phyloP scores from a whole-genome alignment of 1,140 invertebrate species.

The Oryctes rhinoceros region DNA sequence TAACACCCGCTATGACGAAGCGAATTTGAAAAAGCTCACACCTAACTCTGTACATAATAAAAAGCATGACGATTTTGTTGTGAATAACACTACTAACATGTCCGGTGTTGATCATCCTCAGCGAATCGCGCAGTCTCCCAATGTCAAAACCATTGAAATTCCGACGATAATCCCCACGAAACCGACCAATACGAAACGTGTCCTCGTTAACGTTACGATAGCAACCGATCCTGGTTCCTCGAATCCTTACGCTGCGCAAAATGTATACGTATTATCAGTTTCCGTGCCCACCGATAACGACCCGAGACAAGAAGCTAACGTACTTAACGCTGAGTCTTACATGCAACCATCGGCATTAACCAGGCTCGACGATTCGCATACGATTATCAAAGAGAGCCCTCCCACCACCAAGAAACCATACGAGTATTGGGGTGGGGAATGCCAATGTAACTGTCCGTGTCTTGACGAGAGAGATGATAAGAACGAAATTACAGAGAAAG shows the following conservation, averaged over 20 bases:
- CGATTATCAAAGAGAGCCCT: conserved; percentile 44
- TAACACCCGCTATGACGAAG: neutral
- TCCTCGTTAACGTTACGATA: conserved; percentile 80
- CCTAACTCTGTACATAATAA: conserved; percentile 35
- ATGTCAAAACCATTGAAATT: conserved; percentile 55
- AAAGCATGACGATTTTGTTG: conserved; percentile 30
- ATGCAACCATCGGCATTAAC: conserved; percentile 57
- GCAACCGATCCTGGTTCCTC: conserved; percentile 68
- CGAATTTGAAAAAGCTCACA: conserved; percentile 31
- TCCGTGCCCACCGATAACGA: conserved; percentile 72
- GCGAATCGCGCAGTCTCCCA: conserved; percentile 44
- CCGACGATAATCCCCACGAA: conserved; percentile 47
- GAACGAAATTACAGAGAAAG: conserved; percentile 53
- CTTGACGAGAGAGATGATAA: conserved; percentile 50
- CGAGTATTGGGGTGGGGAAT: conserved; percentile 68
- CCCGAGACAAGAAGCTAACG: conserved; percentile 64
- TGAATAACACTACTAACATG: conserved; percentile 37
- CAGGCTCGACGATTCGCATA: conserved; percentile 45
- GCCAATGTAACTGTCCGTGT: conserved; percentile 76
- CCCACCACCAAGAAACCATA: conserved; percentile 54
- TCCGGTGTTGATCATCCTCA: conserved; percentile 40
- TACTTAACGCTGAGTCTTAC: conserved; percentile 60
- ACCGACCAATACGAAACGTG: conserved; percentile 62
- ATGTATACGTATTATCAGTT: conserved; percentile 76
- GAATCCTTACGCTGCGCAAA: conserved; percentile 64